Percentiles rank a stretch among this genome's conserved stretches.
Evolutionary conservation across 1,140 invertebrate species (phyloP).

Genomic region (Drosophila sp.): DNA sequence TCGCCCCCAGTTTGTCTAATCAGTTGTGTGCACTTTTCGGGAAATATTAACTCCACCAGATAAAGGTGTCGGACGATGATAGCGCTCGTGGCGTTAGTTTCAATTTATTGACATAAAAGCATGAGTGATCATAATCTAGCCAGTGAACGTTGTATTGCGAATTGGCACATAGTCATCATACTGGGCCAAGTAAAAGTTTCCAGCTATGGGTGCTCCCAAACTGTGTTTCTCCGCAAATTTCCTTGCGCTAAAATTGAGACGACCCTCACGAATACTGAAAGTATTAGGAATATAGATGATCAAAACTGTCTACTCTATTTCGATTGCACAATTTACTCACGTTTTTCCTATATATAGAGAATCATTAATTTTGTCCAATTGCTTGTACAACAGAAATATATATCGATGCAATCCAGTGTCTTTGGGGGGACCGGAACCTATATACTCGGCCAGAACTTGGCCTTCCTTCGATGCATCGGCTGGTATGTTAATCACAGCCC

Average conservation of each 20-base stretch:
- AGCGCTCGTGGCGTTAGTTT: conserved; percentile 18
- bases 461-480: conserved; percentile 89
- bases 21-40: conserved; percentile 62
- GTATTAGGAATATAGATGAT: neutral
- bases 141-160: conserved; percentile 52
- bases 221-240: conserved; percentile 93
- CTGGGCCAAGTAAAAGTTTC: conserved; percentile 94
- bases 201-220: conserved; percentile 91
- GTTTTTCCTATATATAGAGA: conserved; percentile 51
- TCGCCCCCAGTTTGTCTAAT: conserved; percentile 46
- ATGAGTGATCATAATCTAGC: conserved; percentile 41
- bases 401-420: conserved; percentile 95
- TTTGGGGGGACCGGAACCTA: conserved; percentile 93
- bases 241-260: conserved; percentile 90
- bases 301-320: neutral
- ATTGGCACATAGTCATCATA: conserved; percentile 95
- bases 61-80: conserved; percentile 37
- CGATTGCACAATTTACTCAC: conserved; percentile 31
- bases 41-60: conserved; percentile 42
- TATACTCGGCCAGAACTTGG: conserved; percentile 90
- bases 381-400: conserved; percentile 94
- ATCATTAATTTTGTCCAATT: conserved; percentile 81
- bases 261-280: conserved; percentile 86
- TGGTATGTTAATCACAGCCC: conserved; percentile 95
- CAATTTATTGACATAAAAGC: conserved; percentile 11